A percentile compares a stretch with the other conserved stretches of the same genome.
phyloP scores from a whole-genome alignment of 2,888 invertebrate species.

The Ferrisia virgata region DNA sequence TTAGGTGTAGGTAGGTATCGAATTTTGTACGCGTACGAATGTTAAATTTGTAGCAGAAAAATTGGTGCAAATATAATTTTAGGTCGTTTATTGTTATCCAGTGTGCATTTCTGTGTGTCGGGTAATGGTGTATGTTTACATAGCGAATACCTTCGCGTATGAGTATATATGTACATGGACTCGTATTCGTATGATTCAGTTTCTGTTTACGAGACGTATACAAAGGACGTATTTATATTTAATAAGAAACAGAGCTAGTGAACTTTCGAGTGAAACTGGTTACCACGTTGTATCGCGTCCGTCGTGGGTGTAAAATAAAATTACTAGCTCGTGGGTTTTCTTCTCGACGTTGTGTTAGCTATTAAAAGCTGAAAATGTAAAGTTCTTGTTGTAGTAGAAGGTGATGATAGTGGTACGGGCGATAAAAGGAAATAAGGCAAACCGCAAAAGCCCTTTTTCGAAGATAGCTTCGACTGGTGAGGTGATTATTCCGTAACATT shows the following conservation, averaged over 20 bases:
- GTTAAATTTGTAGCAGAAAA: neutral
- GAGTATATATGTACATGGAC: neutral
- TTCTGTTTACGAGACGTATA: neutral
- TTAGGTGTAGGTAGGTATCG: too few species aligned
- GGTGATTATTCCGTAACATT: constrained; percentile 37
- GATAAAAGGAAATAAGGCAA: constrained; percentile 31
- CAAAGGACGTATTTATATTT: neutral
- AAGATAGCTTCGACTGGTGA: constrained; percentile 41
- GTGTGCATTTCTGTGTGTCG: too few species aligned
- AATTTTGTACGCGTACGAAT: neutral
- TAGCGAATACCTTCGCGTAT: too few species aligned
- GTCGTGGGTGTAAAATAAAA: neutral
- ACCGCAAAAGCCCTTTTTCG: constrained; percentile 39
- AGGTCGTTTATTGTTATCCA: neutral
- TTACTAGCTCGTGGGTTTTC: neutral
- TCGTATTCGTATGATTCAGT: neutral
- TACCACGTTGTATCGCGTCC: neutral
- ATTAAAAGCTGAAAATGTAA: constrained; percentile 19
- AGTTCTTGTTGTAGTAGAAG: neutral
- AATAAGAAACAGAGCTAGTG: neutral
- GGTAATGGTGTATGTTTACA: too few species aligned
- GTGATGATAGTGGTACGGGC: neutral
- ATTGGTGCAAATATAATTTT: neutral
- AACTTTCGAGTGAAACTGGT: neutral
- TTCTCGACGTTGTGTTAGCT: neutral